Conservation (phyloP, 2,888 invertebrate species). For the Masnerella sp. region DNA sequence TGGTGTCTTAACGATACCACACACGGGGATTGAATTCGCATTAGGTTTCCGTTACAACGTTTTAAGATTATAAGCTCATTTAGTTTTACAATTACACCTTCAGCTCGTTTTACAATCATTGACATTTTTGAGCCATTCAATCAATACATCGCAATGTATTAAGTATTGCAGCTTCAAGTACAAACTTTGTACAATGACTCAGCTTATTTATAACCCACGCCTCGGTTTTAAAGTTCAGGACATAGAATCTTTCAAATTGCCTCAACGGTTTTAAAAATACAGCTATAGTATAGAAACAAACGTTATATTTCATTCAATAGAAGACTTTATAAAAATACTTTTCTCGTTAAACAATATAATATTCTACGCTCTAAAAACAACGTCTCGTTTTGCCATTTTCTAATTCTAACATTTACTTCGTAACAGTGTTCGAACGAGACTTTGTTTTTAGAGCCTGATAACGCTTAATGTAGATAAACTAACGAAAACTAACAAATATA, state of each 20-base stretch:
- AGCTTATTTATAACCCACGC: no score
- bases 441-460: no score
- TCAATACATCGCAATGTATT: neutral
- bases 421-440: no score
- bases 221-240: neutral
- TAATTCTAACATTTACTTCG: no score
- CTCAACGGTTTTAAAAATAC: neutral
- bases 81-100: neutral
- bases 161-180: neutral
- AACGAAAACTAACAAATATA: no score
- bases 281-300: neutral
- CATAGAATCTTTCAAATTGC: no score
- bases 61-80: conserved; percentile 7
- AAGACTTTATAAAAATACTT: neutral
- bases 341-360: neutral
- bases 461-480: no score
- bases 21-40: conserved; percentile 40
- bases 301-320: neutral
- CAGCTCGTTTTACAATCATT: neutral
- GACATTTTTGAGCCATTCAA: neutral
- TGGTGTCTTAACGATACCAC: conserved; percentile 53
- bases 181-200: neutral
- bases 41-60: conserved; percentile 9
- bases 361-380: no score
- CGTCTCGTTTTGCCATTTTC: no score